Evolutionary conservation across 2,888 invertebrate species (phyloP), one percentile per base, ranked within the genome.

Genomic region (Cremastinae sp.): DNA sequence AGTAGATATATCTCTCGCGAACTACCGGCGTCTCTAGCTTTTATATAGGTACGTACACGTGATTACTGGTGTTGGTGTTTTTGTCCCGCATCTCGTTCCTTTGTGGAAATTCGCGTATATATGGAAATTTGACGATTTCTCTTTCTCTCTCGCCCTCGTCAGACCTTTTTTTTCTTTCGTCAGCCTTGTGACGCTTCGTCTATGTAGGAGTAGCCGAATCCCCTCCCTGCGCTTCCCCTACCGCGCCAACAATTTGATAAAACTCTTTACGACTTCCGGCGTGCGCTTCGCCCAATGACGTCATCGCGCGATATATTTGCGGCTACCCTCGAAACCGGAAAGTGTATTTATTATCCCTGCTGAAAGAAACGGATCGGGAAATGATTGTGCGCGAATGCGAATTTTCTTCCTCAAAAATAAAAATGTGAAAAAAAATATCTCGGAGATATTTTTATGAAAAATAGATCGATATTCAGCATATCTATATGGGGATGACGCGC

Each of bases 1-100:
- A 88, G 88, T 86, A 86, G 86, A 85, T 89, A 87, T 87, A 88
- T 88, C 83, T 86, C 81, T 76, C 84, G 81, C 81, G 82, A 84
- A 83, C 84, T 81, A 78, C 79, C 77, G 76, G 72, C 73, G 79
- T 80, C 76, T 81, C 80, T 81, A 79, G 72, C 65, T 71, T 74
- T 68, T 73, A 78, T 68, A 73, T 73, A 39, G 61, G 43, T 47
- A 53, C 43, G 43, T 37, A 35, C 16, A 22, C 20, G n/a, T 10
- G n/a, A 51, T 8, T 43, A 43, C 3, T 53, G 18, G 74, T 71
- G 68, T 79, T 59, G 37, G 68, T 79, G 74, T 79, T 79, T 79
- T 79, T 76, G 78, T 76, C 43, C 62, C 59, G 69, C 53, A 62
- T 71, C 71, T 58, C 77, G 69, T 66, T 72, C 43, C 61, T 68